Base-by-base conservation (phyloP, 2,113 vertebrate genomes). In the Vidua macroura region DNA sequence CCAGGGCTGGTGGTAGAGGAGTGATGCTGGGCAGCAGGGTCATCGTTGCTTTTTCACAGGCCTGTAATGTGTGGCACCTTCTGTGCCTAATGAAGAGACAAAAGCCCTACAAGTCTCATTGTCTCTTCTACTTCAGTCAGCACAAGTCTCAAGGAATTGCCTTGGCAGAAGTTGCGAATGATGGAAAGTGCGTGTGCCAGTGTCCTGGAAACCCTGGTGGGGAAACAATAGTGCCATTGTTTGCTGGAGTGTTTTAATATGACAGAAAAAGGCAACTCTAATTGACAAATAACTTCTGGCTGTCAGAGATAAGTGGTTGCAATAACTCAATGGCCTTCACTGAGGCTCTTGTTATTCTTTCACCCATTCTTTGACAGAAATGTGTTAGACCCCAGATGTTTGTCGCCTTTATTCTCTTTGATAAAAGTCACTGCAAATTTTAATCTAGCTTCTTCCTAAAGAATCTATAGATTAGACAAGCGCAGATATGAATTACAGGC, bases 31-130 rank as follows among this genome's bases (percentile, higher is more conserved):
- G 60, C 51, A 85, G 60, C n/a, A 67, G 25, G 20, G 7, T 52
- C 1, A 0, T 11, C 3, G 0, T 3, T 58, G 28, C 9, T 48
- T 84, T 44, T 62, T 78, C 56, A 59, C 10, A 59, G 56, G 20
- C 18, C n/a, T 88, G 59, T 73, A 80, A 52, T 15, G 25, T 4
- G 44, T 31, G 35, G 55, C 13, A 81, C 31, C 17, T 83, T 48
- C 14, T 19, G 46, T 22, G 10, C 28, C 48, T 69, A 66, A 58
- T 20, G 13, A 67, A 62, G 44, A 46, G 25, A 81, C 6, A 59
- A 75, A 22, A 49, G 5, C 31, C 39, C 55, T 78, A 8, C 10
- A 53, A 58, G 35, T 33, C 53, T 91, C 58, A 69, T 62, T 49
- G 62, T 46, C 44, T 43, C 31, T 90, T 87, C 48, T 28, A 64